These are phyloP conservation scores for Patella depressa DNA, from an alignment of 2,888 invertebrate genomes.

Conservation along the genomic window DNA sequence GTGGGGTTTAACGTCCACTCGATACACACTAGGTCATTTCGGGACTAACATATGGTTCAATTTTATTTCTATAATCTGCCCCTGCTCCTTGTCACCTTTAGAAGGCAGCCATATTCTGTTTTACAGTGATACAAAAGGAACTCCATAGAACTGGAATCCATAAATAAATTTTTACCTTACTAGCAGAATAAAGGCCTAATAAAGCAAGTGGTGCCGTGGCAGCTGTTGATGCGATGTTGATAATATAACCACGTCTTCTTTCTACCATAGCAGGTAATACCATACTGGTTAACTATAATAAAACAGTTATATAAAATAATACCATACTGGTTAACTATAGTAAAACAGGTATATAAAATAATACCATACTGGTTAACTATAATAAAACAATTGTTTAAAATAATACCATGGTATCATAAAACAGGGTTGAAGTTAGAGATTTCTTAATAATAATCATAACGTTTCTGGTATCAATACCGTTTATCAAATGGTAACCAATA, in stretches of 20 bases:
- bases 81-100: too few species aligned
- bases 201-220: slow-evolving; percentile 86
- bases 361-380: neutral
- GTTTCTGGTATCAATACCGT: too few species aligned
- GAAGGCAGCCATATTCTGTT: neutral
- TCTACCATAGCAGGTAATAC: slow-evolving; percentile 81
- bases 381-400: neutral
- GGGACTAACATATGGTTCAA: too few species aligned
- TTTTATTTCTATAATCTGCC: too few species aligned
- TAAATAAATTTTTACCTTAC: slow-evolving; percentile 79
- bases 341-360: slow-evolving; percentile 10
- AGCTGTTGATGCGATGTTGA: slow-evolving; percentile 90
- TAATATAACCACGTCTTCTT: slow-evolving; percentile 81
- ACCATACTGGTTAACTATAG: neutral
- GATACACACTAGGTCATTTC: too few species aligned
- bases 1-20: too few species aligned
- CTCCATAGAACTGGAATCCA: neutral
- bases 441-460: too few species aligned
- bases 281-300: slow-evolving; percentile 81
- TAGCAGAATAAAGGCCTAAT: slow-evolving; percentile 87
- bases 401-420: neutral
- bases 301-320: slow-evolving; percentile 2
- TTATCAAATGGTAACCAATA: too few species aligned
- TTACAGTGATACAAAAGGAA: neutral
- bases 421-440: too few species aligned